Evolutionary conservation across 2,113 vertebrate species (phyloP).

Genomic region (Ictalurus furcatus): DNA sequence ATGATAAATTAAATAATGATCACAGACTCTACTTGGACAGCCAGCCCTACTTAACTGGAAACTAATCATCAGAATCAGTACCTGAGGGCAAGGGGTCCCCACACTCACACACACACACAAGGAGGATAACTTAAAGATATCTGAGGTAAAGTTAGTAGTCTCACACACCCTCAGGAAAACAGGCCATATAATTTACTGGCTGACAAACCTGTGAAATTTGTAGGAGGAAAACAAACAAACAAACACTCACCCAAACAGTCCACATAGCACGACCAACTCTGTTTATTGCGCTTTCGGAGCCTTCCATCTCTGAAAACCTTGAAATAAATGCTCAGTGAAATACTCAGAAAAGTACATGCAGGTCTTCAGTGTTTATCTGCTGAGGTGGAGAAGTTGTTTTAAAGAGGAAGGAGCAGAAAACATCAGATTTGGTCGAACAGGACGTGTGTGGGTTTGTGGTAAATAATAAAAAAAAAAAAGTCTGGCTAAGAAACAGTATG

Average conservation of each 20-base stretch:
- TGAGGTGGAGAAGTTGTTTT: constrained; percentile 44
- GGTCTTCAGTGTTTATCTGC: constrained; percentile 53
- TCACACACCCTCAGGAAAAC: background rate
- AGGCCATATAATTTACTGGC: background rate
- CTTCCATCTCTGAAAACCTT: constrained; percentile 61
- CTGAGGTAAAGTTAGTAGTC: background rate
- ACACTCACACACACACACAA: background rate
- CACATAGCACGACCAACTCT: constrained; percentile 67
- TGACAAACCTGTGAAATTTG: background rate
- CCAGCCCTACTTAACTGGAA: background rate
- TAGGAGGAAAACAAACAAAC: background rate
- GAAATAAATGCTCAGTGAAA: background rate
- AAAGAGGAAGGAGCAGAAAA: constrained; percentile 58
- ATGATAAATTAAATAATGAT: background rate
- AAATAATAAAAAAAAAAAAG: background rate
- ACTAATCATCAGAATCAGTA: background rate
- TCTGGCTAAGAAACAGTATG: background rate
- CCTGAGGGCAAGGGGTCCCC: background rate
- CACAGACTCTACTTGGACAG: background rate
- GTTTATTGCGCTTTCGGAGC: constrained; percentile 26
- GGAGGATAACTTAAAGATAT: too few relatives aligned
- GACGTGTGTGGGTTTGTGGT: constrained; percentile 28
- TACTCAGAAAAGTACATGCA: background rate
- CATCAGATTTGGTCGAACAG: background rate
- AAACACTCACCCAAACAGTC: constrained; percentile 70